Evolutionary conservation across 2,888 invertebrate genomes (phyloP), one percentile per base, ranked within the genome.

Genomic region (Ichneumoninae sp.): DNA sequence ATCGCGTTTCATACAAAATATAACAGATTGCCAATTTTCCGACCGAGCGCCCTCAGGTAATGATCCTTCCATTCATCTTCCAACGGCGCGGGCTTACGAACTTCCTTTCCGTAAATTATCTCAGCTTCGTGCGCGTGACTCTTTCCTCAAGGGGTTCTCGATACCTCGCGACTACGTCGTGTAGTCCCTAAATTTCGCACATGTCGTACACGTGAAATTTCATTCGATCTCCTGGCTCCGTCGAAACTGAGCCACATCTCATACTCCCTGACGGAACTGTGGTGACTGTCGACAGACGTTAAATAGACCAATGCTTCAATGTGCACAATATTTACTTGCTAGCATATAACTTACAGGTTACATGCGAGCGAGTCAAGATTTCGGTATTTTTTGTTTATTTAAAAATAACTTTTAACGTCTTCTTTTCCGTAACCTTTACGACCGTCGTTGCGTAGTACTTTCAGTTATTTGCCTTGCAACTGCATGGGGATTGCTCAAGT

Each of bases 11-110:
- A 71, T 63, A 50, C 26, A 19, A 30, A 16, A 69, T 78, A 79
- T 52, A 57, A 75, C 33, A 47, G 70, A 75, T 54, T 16, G 66
- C 73, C 83, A 81, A 83, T 83, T 83, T 83, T 81, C 81, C 68
- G 33, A 52, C 19, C 19, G 63, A 63, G 19, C 44, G 70, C 54
- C 36, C 57, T 26, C 65, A 66, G 1, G 54, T 44, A 74, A 74
- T 47, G 74, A 79, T 65, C 68, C 65, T 71, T 60, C 13, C 65
- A 22, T 60, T n/a, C 26, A 16, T 63, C 22, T 75, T 16, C 54
- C 36, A 63, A 65, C 44, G 66, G 57, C 47, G 30, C 47, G 54
- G 57, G 22, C 52, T 83, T 47, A n/a, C 40, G 30, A 26, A 44
- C 57, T 81, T 73, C 57, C 47, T 70, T 50, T 40, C 76, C 66